These are phyloP conservation scores for Sebastes alutus DNA, from an alignment of 2,797 vertebrate species.

Conservation along the genomic window DNA sequence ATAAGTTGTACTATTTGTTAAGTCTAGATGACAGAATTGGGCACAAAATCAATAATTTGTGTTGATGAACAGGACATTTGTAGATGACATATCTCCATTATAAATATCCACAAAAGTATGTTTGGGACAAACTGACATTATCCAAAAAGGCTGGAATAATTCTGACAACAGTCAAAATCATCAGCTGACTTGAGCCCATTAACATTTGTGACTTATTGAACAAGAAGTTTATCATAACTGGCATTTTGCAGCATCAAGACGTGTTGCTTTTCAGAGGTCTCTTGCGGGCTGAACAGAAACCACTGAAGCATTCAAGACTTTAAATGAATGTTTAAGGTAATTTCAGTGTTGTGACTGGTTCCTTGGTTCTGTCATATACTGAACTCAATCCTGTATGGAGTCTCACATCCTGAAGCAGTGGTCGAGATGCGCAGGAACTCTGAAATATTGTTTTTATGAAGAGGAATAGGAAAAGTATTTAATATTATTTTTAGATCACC, in stretches of 20 bases:
- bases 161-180: neutral
- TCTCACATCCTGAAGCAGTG: constrained; percentile 3
- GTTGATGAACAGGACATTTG: neutral
- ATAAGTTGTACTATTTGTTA: neutral
- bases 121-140: neutral
- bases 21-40: neutral
- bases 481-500: neutral
- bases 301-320: neutral
- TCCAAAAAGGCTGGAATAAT: neutral
- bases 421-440: constrained; percentile 1
- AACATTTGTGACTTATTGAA: neutral
- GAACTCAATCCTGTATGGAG: neutral
- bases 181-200: neutral
- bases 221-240: neutral
- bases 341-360: constrained; percentile 7
- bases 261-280: neutral
- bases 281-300: neutral
- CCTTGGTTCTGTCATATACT: constrained; percentile 7
- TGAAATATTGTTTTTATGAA: constrained; percentile 3
- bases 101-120: neutral
- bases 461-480: neutral
- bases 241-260: neutral
- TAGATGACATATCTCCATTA: neutral
- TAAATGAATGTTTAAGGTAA: neutral
- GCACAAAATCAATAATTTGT: neutral